Conservation (phyloP, 2,113 vertebrate genomes). For the Tursiops truncatus region DNA sequence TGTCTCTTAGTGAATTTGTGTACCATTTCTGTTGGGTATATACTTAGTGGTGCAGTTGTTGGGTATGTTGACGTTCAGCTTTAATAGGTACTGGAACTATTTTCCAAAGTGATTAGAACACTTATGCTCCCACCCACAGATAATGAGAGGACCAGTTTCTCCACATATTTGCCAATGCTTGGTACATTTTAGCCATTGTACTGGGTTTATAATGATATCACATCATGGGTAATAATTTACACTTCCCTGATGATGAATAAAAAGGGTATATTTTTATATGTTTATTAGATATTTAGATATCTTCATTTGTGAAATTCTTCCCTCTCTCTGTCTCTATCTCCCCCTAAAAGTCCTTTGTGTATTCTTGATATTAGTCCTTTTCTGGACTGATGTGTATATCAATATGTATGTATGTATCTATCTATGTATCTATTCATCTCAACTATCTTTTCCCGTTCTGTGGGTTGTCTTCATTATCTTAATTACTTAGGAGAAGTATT, state of each 20-base stretch:
- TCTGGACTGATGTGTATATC: too few relatives aligned
- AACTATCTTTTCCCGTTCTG: background rate
- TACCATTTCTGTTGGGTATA: background rate
- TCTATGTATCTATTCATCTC: background rate
- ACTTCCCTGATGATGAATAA: background rate
- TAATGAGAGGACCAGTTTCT: background rate
- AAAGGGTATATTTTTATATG: too few relatives aligned
- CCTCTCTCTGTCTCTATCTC: background rate
- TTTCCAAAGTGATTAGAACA: background rate
- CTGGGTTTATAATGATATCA: background rate
- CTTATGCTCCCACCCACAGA: background rate
- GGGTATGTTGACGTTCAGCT: background rate
- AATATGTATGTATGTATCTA: rapidly evolving
- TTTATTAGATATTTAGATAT: background rate
- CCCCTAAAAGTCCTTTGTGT: background rate
- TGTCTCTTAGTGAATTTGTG: background rate
- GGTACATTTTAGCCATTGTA: background rate
- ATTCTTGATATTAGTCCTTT: background rate
- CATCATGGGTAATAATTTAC: background rate
- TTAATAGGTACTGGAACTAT: background rate
- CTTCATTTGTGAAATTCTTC: background rate
- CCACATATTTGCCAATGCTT: background rate
- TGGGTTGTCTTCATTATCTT: background rate
- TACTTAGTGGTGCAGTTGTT: background rate
- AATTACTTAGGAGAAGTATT: background rate